Base-by-base conservation (phyloP, 2,113 vertebrate species). In the Muscicapa adusta region DNA sequence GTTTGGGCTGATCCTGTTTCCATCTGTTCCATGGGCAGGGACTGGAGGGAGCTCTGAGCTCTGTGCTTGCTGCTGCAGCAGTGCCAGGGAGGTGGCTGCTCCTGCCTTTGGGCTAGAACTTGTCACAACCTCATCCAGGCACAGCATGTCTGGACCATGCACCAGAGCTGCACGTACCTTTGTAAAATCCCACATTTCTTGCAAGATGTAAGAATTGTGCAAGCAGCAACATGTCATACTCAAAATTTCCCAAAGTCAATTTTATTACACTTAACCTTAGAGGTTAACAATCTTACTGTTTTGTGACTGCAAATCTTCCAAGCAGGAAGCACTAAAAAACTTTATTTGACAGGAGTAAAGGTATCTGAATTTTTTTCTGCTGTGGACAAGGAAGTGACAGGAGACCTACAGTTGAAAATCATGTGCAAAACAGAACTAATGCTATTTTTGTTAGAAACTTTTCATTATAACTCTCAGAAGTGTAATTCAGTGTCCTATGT, bases 271-370 rank as follows among this genome's bases (percentile, higher is more conserved):
- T 56, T 91, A 83, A 65, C 62, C 79, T 91, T 61, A 93, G 85
- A 96, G 87, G 68, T 95, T 95, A 94, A 96, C 81, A 68, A 87
- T 51, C 43, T 75, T 45, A 73, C 50, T 96, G 93, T 40, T 85
- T 97, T 45, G 68, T 61, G 65, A 73, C 26, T 96, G 88, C 93
- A 95, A 95, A 72, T 85, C 36, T 93, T 96, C 82, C 84, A 91
- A 93, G 66, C 29, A 91, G 78, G 51, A 96, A 84, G 82, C 67
- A 83, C 56, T 72, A 79, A 94, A 91, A 91, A 20, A 18, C 51
- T 78, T 85, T 79, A 70, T 85, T 79, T 82, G 53, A 63, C 7
- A 10, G 42, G 24, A 73, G 23, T 62, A 50, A 76, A 89, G 43
- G 51, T 25, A 50, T 25, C 19, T 45, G 63, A 48, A 45, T 58